Conservation (phyloP, 2,113 vertebrate genomes). For the Candoia aspera region DNA sequence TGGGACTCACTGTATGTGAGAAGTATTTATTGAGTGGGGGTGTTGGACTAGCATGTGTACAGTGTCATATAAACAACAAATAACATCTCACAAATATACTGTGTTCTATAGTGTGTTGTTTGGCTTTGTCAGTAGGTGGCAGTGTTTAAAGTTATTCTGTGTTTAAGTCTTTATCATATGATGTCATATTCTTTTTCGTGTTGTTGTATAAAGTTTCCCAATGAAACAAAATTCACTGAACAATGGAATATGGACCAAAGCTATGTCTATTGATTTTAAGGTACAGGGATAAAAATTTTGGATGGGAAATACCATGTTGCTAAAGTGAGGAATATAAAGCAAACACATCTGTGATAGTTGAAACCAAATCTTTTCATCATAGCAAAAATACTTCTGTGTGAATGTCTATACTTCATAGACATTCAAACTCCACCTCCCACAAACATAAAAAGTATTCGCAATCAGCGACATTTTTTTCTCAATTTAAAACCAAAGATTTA, state of each 20-base stretch:
- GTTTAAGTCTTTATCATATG: too few relatives aligned
- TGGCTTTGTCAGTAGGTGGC: too few relatives aligned
- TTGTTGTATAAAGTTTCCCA: too few relatives aligned
- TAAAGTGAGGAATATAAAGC: not conserved
- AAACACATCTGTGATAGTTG: not conserved
- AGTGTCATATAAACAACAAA: too few relatives aligned
- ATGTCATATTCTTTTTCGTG: too few relatives aligned
- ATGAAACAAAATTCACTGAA: not conserved
- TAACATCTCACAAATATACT: too few relatives aligned
- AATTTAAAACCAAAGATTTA: conserved; percentile 20
- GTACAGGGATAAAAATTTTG: not conserved
- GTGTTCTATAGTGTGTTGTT: too few relatives aligned
- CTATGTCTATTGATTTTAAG: not conserved
- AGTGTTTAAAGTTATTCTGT: too few relatives aligned
- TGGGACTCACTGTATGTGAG: not conserved
- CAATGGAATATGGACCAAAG: not conserved
- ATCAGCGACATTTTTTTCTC: not conserved
- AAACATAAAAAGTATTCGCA: not conserved
- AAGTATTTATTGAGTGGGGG: not conserved
- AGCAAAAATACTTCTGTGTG: not conserved
- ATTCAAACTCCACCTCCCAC: not conserved
- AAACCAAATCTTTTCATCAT: not conserved
- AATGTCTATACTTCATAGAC: not conserved
- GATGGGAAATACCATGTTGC: not conserved
- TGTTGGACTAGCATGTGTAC: too few relatives aligned